Conservation (phyloP, 1,140 invertebrate genomes). For the Bathynomus jamesi region DNA sequence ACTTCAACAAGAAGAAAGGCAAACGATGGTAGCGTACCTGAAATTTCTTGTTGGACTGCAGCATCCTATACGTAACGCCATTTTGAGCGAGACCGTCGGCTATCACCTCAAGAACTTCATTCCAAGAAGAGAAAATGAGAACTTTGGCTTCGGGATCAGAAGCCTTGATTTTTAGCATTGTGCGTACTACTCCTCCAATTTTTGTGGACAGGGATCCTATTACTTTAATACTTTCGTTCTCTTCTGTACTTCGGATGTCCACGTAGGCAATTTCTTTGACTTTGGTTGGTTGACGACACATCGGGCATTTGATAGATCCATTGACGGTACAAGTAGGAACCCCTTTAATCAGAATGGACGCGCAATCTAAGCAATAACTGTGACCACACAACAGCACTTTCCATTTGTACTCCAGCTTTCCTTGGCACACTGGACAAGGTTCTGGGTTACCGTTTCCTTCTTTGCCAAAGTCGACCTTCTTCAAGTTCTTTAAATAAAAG, state of each 20-base stretch:
- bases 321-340: conserved; percentile 39
- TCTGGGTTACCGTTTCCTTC: conserved; percentile 51
- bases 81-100: conserved; percentile 54
- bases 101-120: conserved; percentile 55
- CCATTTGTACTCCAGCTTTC: conserved; percentile 53
- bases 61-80: conserved; percentile 47
- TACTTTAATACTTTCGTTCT: conserved; percentile 39
- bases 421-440: conserved; percentile 62
- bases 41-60: conserved; percentile 46
- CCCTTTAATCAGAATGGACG: conserved; percentile 42
- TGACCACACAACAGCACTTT: conserved; percentile 61
- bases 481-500: conserved; percentile 50
- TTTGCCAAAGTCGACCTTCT: conserved; percentile 44
- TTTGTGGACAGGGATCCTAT: conserved; percentile 61
- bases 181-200: conserved; percentile 57
- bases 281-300: conserved; percentile 55
- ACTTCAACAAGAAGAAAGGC: no score
- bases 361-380: conserved; percentile 57
- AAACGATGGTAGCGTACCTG: no score
- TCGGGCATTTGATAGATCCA: conserved; percentile 49
- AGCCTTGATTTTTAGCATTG: conserved; percentile 51
- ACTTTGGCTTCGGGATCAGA: conserved; percentile 56
- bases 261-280: conserved; percentile 55
- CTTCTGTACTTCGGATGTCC: conserved; percentile 43
- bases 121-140: conserved; percentile 67